Conservation (phyloP, 2,797 vertebrate genomes). For the Urosaurus nigricauda region DNA sequence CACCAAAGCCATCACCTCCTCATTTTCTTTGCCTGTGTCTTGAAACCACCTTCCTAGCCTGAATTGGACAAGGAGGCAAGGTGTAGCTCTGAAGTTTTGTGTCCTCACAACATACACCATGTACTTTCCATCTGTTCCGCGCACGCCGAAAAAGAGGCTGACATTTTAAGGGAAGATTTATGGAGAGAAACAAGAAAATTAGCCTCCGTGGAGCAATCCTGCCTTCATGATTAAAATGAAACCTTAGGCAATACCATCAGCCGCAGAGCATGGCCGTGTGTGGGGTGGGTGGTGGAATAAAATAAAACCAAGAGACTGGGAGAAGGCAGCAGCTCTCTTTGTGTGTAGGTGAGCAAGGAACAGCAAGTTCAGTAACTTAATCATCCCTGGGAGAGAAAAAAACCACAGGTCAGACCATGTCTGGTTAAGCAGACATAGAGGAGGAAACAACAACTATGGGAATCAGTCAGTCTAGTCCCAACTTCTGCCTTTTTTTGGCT, state of each 20-base stretch:
- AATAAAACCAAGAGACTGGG: not conserved
- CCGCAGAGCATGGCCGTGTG: rapidly evolving
- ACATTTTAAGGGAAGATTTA: conserved; percentile 9
- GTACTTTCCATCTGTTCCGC: not conserved
- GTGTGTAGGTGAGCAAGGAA: not conserved
- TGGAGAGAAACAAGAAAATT: conserved; percentile 37
- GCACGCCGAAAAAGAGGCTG: not conserved
- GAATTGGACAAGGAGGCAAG: not conserved
- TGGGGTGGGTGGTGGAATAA: not conserved
- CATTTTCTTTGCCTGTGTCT: not conserved
- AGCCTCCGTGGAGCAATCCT: not conserved
- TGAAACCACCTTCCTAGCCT: not conserved
- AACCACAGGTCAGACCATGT: conserved; percentile 20
- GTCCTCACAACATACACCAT: not conserved
- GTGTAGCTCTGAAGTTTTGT: not conserved
- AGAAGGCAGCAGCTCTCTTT: not conserved
- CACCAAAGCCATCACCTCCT: not conserved
- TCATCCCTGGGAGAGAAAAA: conserved; percentile 17
- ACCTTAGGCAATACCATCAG: not conserved
- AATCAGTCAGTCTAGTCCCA: not conserved
- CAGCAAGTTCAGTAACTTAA: conserved; percentile 16
- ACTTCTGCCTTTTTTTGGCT: conserved; percentile 29
- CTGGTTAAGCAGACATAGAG: conserved; percentile 25
- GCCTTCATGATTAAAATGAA: conserved; percentile 16
- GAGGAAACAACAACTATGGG: not conserved